A percentile compares a stretch with the other conserved stretches of the same genome.
Evolutionary conservation across 2,888 invertebrate genomes (phyloP).

Genomic region (Mesodorylaimus sp.): DNA sequence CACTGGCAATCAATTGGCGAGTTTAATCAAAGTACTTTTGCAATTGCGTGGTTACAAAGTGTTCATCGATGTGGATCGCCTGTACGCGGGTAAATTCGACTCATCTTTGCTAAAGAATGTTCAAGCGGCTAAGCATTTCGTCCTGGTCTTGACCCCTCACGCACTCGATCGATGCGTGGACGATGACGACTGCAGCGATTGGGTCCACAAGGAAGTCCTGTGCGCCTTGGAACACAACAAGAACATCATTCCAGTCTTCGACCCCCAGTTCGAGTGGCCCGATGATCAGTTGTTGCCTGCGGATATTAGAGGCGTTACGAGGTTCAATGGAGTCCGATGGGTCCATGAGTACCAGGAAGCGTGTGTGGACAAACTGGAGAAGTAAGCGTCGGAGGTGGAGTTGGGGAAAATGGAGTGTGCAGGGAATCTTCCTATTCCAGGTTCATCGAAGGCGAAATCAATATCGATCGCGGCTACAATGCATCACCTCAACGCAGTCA

Average conservation of each 20-base stretch:
- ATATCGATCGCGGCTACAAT: too few species aligned
- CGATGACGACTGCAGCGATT: slow-evolving; percentile 80
- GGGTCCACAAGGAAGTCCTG: slow-evolving; percentile 60
- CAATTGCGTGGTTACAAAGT: slow-evolving; percentile 60
- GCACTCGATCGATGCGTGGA: slow-evolving; percentile 77
- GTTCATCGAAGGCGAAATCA: too few species aligned
- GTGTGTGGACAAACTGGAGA: slow-evolving; percentile 93
- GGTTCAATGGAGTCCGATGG: slow-evolving; percentile 76
- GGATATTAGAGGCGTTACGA: slow-evolving; percentile 81
- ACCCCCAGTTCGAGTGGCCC: slow-evolving; percentile 78
- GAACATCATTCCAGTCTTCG: slow-evolving; percentile 92
- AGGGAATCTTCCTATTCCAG: too few species aligned
- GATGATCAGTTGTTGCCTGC: slow-evolving; percentile 74
- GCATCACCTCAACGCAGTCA: too few species aligned
- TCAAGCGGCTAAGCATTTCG: slow-evolving; percentile 81
- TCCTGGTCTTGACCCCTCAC: slow-evolving; percentile 76
- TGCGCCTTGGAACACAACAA: slow-evolving; percentile 79
- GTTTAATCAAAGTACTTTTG: slow-evolving; percentile 68
- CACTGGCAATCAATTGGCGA: slow-evolving; percentile 50
- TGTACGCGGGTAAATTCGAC: slow-evolving; percentile 93
- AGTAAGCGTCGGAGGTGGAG: too few species aligned
- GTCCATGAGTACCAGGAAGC: slow-evolving; percentile 45
- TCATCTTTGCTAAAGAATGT: slow-evolving; percentile 87
- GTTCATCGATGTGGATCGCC: slow-evolving; percentile 84
- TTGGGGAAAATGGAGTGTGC: too few species aligned